phyloP scores from a whole-genome alignment of 2,888 invertebrate genomes.

The Drosophila peninsularis region DNA sequence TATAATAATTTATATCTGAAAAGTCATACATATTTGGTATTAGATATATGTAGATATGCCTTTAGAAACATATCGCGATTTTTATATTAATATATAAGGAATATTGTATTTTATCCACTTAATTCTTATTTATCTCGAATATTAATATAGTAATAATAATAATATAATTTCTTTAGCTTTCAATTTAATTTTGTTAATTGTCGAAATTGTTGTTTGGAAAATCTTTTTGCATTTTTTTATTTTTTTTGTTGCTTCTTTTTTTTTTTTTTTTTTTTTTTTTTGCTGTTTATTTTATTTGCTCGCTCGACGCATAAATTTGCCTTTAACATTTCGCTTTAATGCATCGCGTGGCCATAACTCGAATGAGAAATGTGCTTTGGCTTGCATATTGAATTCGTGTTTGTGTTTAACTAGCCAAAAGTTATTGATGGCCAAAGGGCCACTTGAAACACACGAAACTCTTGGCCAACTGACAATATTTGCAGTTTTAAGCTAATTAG shows the following conservation, averaged over 20 bases:
- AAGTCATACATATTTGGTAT: too few species aligned
- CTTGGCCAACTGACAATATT: too few species aligned
- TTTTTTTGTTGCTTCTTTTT: neutral
- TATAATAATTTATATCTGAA: too few species aligned
- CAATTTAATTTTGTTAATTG: neutral
- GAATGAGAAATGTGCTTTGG: constrained; percentile 32
- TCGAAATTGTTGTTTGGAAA: constrained; percentile 24
- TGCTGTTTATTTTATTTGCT: neutral
- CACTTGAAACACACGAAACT: neutral
- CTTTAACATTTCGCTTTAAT: constrained; percentile 34
- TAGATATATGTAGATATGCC: too few species aligned
- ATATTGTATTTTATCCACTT: neutral
- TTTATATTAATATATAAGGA: too few species aligned
- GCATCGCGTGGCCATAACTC: constrained; percentile 42
- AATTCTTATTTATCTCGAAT: neutral
- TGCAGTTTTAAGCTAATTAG: constrained; percentile 8
- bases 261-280: neutral
- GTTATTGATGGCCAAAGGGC: constrained; percentile 10
- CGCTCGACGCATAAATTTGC: constrained; percentile 38
- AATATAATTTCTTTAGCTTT: too few species aligned
- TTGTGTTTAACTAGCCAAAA: neutral
- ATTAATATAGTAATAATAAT: too few species aligned
- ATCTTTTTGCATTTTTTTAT: neutral
- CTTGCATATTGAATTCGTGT: constrained; percentile 29
- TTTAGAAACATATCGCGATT: too few species aligned